Evolutionary conservation across 2,888 invertebrate species (phyloP).

Genomic region (Bugula neritina): DNA sequence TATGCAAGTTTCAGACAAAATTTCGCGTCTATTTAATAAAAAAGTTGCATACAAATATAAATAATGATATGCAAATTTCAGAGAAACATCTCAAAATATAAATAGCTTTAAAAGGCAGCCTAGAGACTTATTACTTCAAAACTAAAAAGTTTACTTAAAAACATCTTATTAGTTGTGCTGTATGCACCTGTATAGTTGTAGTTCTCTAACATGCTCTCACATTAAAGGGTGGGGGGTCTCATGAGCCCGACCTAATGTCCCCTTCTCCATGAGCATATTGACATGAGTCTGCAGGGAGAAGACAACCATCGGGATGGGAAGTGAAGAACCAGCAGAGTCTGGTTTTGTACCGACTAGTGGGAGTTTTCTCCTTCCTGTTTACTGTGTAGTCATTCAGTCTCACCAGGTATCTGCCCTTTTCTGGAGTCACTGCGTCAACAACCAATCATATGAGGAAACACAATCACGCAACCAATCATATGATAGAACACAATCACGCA

Average conservation of each 20-base stretch:
- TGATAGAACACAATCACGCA: neutral
- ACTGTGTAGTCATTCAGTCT: slow-evolving; percentile 41
- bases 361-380: slow-evolving; percentile 31
- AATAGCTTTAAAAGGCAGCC: too few species aligned
- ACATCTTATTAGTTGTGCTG: too few species aligned
- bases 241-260: slow-evolving; percentile 32
- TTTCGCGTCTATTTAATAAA: too few species aligned
- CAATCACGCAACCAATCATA: neutral
- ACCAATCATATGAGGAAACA: neutral
- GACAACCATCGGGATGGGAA: slow-evolving; percentile 83
- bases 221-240: too few species aligned
- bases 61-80: too few species aligned
- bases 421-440: neutral
- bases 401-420: slow-evolving; percentile 31
- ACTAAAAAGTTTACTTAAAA: too few species aligned
- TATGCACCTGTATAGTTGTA: too few species aligned
- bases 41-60: too few species aligned
- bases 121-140: too few species aligned
- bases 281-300: slow-evolving; percentile 63
- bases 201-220: too few species aligned
- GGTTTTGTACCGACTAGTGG: slow-evolving; percentile 36
- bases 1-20: too few species aligned
- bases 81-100: too few species aligned
- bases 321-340: slow-evolving; percentile 71
- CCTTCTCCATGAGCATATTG: slow-evolving; percentile 64